Evolutionary conservation across 2,113 vertebrate genomes (phyloP).

Genomic region (Hipposideros armiger): DNA sequence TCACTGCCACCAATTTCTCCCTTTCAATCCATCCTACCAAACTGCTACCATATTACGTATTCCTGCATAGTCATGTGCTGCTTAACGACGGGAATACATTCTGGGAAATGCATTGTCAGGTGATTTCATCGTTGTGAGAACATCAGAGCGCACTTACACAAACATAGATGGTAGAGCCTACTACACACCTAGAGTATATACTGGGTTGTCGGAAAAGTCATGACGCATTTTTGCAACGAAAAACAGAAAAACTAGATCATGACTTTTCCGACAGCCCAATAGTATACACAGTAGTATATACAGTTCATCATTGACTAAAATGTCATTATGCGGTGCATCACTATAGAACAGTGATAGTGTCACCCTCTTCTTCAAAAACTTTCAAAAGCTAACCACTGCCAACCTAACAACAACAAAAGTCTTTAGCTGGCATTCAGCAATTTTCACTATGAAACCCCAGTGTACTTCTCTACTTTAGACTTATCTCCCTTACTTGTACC

Average conservation of each 20-base stretch:
- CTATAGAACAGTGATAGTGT: neutral
- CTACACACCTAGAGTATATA: neutral
- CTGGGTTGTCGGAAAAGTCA: no score
- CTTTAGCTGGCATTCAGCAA: neutral
- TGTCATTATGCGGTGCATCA: neutral
- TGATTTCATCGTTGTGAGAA: neutral
- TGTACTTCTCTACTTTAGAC: neutral
- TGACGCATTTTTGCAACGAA: no score
- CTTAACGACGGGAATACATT: neutral
- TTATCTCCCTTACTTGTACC: neutral
- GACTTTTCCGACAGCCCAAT: no score
- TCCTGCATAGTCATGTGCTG: neutral
- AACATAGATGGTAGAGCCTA: neutral
- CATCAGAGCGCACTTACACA: neutral
- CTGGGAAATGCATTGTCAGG: neutral
- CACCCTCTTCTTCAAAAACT: neutral
- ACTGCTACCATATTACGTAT: slow-evolving; percentile 17
- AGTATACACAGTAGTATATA: neutral
- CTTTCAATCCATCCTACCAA: neutral
- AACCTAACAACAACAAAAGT: neutral
- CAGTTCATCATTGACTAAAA: neutral
- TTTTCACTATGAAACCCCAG: neutral
- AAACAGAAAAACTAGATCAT: no score
- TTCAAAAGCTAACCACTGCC: neutral
- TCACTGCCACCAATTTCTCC: neutral